These are phyloP conservation scores for Vultur gryphus DNA, from an alignment of 2,797 vertebrate species.

Conservation along the genomic window DNA sequence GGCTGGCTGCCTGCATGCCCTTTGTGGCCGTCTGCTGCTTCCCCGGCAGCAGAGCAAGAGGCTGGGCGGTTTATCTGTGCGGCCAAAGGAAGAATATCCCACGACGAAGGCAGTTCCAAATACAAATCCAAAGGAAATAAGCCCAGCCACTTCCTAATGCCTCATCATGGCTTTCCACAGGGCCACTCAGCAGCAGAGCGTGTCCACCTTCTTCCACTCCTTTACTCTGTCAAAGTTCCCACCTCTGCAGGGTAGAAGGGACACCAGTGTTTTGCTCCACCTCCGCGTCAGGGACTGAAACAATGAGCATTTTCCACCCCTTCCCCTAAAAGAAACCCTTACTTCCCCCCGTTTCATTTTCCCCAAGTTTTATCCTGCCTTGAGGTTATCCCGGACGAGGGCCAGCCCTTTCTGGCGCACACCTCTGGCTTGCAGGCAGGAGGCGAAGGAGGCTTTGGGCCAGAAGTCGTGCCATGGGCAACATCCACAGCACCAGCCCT, in stretches of 20 bases:
- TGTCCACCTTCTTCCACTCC: neutral
- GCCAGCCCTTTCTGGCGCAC: neutral
- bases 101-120: neutral
- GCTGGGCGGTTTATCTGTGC: fast-evolving
- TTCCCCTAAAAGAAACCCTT: neutral
- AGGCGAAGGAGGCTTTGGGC: too few species aligned
- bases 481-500: neutral
- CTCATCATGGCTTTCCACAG: neutral
- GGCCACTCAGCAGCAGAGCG: fast-evolving
- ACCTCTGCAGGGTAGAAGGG: too few species aligned
- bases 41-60: fast-evolving
- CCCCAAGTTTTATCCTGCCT: neutral
- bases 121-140: neutral
- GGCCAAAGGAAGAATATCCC: neutral
- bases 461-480: fast-evolving
- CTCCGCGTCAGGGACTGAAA: neutral
- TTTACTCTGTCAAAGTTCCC: fast-evolving
- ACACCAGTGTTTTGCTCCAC: neutral
- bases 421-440: neutral
- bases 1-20: neutral
- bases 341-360: neutral
- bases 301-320: neutral
- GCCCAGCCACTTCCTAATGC: neutral
- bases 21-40: neutral
- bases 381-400: neutral